phyloP scores from a whole-genome alignment of 2,797 vertebrate genomes.

The Manis crassicaudata region DNA sequence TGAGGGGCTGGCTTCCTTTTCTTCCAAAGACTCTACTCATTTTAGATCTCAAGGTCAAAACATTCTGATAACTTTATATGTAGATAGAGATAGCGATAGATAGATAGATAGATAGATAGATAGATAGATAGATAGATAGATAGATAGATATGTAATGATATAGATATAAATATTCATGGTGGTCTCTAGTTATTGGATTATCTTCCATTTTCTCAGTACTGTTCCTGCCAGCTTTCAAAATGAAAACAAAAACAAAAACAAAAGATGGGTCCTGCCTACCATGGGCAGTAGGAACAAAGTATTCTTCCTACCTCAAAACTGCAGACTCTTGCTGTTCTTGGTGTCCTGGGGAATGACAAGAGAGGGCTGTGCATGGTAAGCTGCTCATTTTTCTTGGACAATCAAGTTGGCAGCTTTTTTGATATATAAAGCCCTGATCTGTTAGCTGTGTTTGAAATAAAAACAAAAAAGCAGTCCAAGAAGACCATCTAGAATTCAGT shows the following conservation, averaged over 20 bases:
- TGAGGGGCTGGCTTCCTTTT: constrained; percentile 63
- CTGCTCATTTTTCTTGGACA: neutral
- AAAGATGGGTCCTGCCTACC: constrained; percentile 1
- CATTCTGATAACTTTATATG: constrained; percentile 59
- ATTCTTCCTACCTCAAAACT: neutral
- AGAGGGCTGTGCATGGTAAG: constrained; percentile 39
- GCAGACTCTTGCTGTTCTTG: neutral
- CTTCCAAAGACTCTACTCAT: constrained; percentile 73
- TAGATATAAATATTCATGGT: constrained; percentile 36
- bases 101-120: neutral
- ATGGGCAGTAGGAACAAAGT: constrained; percentile 26
- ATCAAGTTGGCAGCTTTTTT: constrained; percentile 55
- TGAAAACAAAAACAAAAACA: constrained; percentile 49
- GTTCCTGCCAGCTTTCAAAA: constrained; percentile 71
- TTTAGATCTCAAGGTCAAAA: constrained; percentile 67
- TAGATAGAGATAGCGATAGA: neutral
- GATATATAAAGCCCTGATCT: constrained; percentile 44
- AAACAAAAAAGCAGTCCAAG: neutral
- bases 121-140: neutral
- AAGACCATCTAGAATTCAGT: constrained; percentile 14
- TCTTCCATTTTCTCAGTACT: constrained; percentile 68
- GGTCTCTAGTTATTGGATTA: constrained; percentile 43
- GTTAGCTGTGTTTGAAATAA: constrained; percentile 12
- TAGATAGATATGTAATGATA: neutral
- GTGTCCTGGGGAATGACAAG: constrained; percentile 4